These are phyloP conservation scores for Gnathonemus echidnorhynchus DNA, from an alignment of 2,113 vertebrate species.

Conservation along the genomic window DNA sequence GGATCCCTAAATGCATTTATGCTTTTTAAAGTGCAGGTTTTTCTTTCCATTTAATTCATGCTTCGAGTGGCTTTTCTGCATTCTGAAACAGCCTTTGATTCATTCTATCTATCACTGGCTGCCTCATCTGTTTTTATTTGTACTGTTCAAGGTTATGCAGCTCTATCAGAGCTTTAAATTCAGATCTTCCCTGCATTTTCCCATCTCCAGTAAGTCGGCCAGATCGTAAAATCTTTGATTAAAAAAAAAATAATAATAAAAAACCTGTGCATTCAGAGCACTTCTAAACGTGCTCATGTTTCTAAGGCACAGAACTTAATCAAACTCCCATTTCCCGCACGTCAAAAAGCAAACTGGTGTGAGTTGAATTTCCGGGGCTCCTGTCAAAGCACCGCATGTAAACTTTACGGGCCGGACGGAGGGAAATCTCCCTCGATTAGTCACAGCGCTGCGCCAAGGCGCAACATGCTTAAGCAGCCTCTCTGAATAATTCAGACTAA, in stretches of 20 bases:
- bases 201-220: background rate
- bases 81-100: background rate
- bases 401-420: conserved; percentile 7
- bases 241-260: background rate
- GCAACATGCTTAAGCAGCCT: conserved; percentile 14
- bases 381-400: background rate
- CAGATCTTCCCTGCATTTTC: background rate
- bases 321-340: background rate
- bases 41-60: background rate
- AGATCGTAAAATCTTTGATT: background rate
- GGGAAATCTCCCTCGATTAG: conserved; percentile 14
- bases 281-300: background rate
- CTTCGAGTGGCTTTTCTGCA: background rate
- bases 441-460: background rate
- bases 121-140: background rate
- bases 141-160: background rate
- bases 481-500: conserved; percentile 19
- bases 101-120: background rate
- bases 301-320: background rate
- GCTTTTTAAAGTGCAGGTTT: background rate
- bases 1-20: background rate
- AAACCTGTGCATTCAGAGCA: background rate
- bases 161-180: background rate
- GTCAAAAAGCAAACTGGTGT: background rate
- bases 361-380: background rate